A percentile compares a stretch with the other conserved stretches of the same genome.
Evolutionary conservation across 2,888 invertebrate species (phyloP).

Genomic region (Platypus cylindrus): DNA sequence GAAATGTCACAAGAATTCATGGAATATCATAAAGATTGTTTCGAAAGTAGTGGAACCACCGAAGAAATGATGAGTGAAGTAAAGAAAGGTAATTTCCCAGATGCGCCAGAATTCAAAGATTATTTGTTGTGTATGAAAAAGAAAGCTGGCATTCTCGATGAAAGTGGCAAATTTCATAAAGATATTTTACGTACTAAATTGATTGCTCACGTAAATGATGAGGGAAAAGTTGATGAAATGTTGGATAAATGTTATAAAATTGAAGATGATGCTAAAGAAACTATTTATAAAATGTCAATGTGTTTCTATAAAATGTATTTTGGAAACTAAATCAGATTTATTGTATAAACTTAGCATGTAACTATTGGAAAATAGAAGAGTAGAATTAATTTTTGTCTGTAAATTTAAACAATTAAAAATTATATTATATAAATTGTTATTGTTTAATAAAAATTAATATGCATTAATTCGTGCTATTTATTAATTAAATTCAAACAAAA

Average conservation of each 20-base stretch:
- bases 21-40: too few relatives aligned
- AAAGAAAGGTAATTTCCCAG: not conserved
- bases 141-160: constrained; percentile 3
- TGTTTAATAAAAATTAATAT: too few relatives aligned
- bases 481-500: too few relatives aligned
- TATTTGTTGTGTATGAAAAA: constrained; percentile 5
- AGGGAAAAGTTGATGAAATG: constrained; percentile 1
- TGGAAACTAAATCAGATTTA: not conserved
- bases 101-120: constrained; percentile 3
- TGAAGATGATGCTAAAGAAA: not conserved
- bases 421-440: too few relatives aligned
- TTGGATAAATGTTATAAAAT: constrained; percentile 4
- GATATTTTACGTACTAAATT: constrained; percentile 2
- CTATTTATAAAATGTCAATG: constrained; percentile 1
- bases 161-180: constrained; percentile 1
- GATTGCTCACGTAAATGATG: not conserved
- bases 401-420: too few relatives aligned
- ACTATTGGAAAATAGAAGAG: too few relatives aligned
- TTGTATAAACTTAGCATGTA: too few relatives aligned
- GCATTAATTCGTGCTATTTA: too few relatives aligned
- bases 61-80: constrained; percentile 1
- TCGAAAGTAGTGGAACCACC: constrained; percentile 3
- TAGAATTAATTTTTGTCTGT: too few relatives aligned
- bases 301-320: constrained; percentile 4
- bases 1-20: too few relatives aligned